Conservation (phyloP, 2,797 vertebrate species). For the Eupleurogrammus muticus region DNA sequence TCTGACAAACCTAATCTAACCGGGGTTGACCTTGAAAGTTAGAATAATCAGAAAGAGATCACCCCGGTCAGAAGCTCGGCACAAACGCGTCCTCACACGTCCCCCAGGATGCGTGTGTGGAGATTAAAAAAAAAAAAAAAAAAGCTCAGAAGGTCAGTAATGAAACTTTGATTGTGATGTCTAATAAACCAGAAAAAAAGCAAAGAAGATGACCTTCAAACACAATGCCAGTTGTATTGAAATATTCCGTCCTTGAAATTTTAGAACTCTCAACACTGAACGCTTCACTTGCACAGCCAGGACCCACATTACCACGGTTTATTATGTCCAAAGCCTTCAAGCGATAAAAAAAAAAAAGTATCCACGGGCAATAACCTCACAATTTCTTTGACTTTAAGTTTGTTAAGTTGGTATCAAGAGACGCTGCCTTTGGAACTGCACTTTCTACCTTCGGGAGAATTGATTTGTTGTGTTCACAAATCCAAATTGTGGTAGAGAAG, state of each 20-base stretch:
- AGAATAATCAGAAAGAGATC: too few relatives aligned
- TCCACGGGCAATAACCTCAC: conserved; percentile 25
- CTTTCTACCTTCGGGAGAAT: conserved; percentile 44
- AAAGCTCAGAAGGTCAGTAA: conserved; percentile 23
- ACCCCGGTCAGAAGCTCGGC: too few relatives aligned
- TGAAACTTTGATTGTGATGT: conserved; percentile 33
- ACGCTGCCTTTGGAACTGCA: conserved; percentile 29
- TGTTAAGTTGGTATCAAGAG: conserved; percentile 21
- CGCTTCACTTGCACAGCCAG: conserved; percentile 17
- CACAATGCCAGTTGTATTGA: conserved; percentile 10
- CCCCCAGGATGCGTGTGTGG: background rate
- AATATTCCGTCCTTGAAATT: conserved; percentile 39
- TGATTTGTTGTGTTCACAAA: conserved; percentile 37
- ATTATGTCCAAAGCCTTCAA: conserved; percentile 14
- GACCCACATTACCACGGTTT: conserved; percentile 10
- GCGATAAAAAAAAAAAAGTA: conserved; percentile 40
- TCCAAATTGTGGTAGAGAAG: conserved; percentile 31
- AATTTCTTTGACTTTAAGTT: conserved; percentile 22
- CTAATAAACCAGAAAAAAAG: conserved; percentile 18
- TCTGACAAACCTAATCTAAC: too few relatives aligned
- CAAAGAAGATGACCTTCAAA: conserved; percentile 15
- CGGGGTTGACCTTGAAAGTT: too few relatives aligned
- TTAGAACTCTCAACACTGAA: conserved; percentile 21
- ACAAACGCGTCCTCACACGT: too few relatives aligned
- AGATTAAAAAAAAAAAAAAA: conserved; percentile 10